Evolutionary conservation across 1,140 invertebrate genomes (phyloP).

Genomic region (Dendrolimus punctatus): DNA sequence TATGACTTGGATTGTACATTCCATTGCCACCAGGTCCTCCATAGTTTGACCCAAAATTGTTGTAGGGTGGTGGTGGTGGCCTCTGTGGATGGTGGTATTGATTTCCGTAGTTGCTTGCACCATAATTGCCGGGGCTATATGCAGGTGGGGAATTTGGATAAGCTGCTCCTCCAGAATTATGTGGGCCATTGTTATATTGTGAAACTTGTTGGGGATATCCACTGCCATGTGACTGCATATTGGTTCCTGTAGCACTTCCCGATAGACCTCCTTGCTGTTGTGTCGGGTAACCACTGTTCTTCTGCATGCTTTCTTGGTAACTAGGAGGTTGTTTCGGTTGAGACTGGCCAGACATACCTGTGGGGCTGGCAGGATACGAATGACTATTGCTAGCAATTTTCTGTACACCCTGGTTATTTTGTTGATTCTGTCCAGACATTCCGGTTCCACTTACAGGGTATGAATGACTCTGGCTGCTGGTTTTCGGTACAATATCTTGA

Average conservation of each 20-base stretch:
- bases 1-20: conserved; percentile 22
- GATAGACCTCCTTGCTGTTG: conserved; percentile 3
- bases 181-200: conserved; percentile 11
- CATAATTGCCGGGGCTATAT: too few relatives aligned
- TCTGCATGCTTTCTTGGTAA: conserved; percentile 44
- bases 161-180: neutral
- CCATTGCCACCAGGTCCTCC: conserved; percentile 31
- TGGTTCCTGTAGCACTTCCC: conserved; percentile 11
- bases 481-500: too few relatives aligned
- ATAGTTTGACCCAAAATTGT: conserved; percentile 33
- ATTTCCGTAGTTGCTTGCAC: conserved; percentile 24
- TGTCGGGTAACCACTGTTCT: conserved; percentile 29
- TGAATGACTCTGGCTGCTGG: too few relatives aligned
- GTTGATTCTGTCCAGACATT: too few relatives aligned
- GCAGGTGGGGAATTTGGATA: too few relatives aligned
- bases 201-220: conserved; percentile 26
- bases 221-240: conserved; percentile 14
- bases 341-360: conserved; percentile 47
- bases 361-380: conserved; percentile 59
- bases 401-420: too few relatives aligned
- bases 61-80: conserved; percentile 35
- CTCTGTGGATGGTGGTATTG: conserved; percentile 44
- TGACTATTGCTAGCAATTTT: conserved; percentile 30
- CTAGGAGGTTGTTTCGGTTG: conserved; percentile 30
- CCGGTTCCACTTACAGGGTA: too few relatives aligned